Base-by-base conservation (phyloP, 2,888 invertebrate genomes). In the Drosophila siamana region DNA sequence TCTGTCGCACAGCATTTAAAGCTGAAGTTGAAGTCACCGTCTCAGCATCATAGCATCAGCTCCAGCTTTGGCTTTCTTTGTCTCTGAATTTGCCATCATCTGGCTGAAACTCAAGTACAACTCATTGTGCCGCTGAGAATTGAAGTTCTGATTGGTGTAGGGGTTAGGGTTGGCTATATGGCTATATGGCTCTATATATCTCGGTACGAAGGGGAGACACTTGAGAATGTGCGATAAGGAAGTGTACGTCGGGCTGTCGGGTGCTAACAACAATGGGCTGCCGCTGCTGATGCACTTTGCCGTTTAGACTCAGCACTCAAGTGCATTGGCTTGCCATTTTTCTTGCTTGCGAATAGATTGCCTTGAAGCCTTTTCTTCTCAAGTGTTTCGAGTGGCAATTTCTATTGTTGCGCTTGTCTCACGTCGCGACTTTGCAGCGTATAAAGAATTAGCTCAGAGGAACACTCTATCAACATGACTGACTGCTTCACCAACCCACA, bases 101-200 rank as follows among this genome's bases (percentile, higher is more conserved):
- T 74, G 71, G 74, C 71, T 64, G 67, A 71, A 63, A 48, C 75
- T 83, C 74, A 71, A 83, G 83, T 64, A 69, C 71, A 83, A 61
- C 83, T 80, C 80, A 78, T 83, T 80, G 84, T 80, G 60, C 69
- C 60, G 73, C 76, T 62, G 66, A 38, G 80, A 86, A 86, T 86
- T 86, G 86, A 83, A 86, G 84, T 67, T 83, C 74, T 76, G 76
- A 70, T 78, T 73, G 73, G 55, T 55, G 68, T 33, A 30, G 26
- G 28, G 15, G 6, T 74, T 40, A 28, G 26, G 28, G 13, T 4
- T 19, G 22, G 36, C 7, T 4, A 2, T 19, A 30, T 5, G 9
- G 5, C 33, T 1, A 11, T 33, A 28, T 28, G 9, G 9, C 7
- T 8, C 2, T 9, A 33, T 33, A 33, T 33, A 33, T 33, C 33